A percentile compares a stretch with the other conserved stretches of the same genome.
phyloP scores from a whole-genome alignment of 1,140 invertebrate genomes.

The Drosophila virilis region DNA sequence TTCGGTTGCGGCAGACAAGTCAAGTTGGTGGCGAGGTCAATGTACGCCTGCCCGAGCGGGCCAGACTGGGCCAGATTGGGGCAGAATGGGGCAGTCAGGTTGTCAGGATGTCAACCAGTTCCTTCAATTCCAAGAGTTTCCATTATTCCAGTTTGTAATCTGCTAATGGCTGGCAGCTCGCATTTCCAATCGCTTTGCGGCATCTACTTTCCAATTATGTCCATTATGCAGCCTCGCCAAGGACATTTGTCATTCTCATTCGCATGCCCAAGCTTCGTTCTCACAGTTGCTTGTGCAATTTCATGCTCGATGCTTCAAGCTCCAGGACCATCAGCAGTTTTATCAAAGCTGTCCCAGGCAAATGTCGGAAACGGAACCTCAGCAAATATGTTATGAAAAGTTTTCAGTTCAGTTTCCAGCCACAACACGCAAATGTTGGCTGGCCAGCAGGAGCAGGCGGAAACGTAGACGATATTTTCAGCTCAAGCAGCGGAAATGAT shows the following conservation, averaged over 20 bases:
- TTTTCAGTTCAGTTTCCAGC: slow-evolving; percentile 17
- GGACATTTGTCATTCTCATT: slow-evolving; percentile 48
- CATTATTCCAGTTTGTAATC: slow-evolving; percentile 63
- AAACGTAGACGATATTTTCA: slow-evolving; percentile 67
- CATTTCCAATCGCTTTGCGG: slow-evolving; percentile 22
- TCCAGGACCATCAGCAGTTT: slow-evolving; percentile 28
- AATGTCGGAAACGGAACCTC: slow-evolving; percentile 30
- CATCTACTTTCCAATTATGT: slow-evolving; percentile 43
- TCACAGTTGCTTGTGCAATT: slow-evolving; percentile 28
- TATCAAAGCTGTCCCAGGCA: slow-evolving; percentile 39
- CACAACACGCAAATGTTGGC: slow-evolving; percentile 52
- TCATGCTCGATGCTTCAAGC: slow-evolving; percentile 18
- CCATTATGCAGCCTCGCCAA: slow-evolving; percentile 24
- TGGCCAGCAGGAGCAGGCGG: slow-evolving; percentile 22
- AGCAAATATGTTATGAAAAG: slow-evolving; percentile 45
- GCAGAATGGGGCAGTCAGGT: not conserved
- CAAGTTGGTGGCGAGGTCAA: slow-evolving; percentile 26
- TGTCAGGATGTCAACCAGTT: not conserved
- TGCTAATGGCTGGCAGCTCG: slow-evolving; percentile 57
- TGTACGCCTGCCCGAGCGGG: not conserved
- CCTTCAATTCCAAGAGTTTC: slow-evolving; percentile 40
- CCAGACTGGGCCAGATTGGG: not conserved
- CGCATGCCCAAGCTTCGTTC: not conserved
- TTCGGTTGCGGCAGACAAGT: slow-evolving; percentile 6
- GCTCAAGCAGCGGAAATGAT: slow-evolving; percentile 78